Evolutionary conservation across 1,140 invertebrate genomes (phyloP), one percentile per base, ranked within the genome.

Genomic region (Drosophila bocki): DNA sequence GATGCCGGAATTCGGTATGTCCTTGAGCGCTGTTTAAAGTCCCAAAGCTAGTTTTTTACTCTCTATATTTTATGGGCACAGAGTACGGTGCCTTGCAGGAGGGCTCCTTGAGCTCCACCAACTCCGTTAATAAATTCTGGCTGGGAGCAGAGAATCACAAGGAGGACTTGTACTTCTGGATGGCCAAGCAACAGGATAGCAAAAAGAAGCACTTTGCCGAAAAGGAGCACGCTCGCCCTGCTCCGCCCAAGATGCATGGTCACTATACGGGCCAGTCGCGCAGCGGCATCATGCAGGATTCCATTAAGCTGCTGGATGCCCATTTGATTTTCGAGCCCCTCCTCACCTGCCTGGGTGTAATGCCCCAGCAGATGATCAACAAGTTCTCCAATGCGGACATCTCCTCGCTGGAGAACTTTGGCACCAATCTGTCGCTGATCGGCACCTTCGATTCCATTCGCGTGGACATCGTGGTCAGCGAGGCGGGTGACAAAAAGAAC

Each of bases 81-180:
- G 96, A 96, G 91, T 96, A 96, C 85, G 95, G 95, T 7, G 95
- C 95, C 7, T 91, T 97, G 65, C 95, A 95, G 77, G 96, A 97
- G 92, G 96, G 96, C 69, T 94, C 94, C 0, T 82, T 94, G 53
- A 82, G 94, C 93, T 82, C 94, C 68, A 57, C 94, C 82, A 72
- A 94, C 93, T 91, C 94, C 79, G 63, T 95, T 82, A 63, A 93
- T 93, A 91, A 94, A 92, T 87, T 94, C 93, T 79, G 92, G 93
- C 7, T 94, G 88, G 86, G 93, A 77, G 79, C 75, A 56, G 93
- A 92, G 22, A 93, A 93, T 63, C 93, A 94, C 7, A 95, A 95
- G n/a, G 97, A 98, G 91, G 97, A 98, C 93, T 93, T 99, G 39
- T 99, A 99, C 90, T 97, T 96, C 70, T 99, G 98, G 98, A 98